Evolutionary conservation across 2,797 vertebrate species (phyloP).

Genomic region (Anabacerthia variegaticeps): DNA sequence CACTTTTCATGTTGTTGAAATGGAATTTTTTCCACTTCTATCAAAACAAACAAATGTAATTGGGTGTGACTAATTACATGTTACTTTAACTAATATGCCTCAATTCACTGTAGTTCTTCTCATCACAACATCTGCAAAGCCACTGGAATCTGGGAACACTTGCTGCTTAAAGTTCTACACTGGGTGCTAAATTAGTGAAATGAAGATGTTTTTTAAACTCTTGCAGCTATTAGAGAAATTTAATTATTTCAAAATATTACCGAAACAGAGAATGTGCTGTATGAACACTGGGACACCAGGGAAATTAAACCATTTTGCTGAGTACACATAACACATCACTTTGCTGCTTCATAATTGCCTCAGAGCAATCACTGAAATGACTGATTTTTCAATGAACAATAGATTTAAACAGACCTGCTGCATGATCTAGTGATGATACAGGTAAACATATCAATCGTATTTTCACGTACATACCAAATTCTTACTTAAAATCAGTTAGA

Average conservation of each 20-base stretch:
- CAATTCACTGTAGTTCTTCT: not conserved
- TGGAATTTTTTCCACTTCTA: not conserved
- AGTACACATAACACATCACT: not conserved
- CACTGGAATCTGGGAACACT: not conserved
- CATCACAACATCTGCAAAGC: not conserved
- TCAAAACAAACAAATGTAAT: not conserved
- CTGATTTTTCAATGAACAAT: not conserved
- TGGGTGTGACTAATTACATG: not conserved
- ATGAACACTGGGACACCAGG: rapidly evolving
- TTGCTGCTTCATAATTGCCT: not conserved
- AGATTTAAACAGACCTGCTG: not conserved
- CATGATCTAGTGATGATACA: not conserved
- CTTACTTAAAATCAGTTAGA: not conserved
- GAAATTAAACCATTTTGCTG: not conserved
- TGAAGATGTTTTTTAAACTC: slow-evolving; percentile 5
- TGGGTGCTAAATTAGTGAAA: not conserved
- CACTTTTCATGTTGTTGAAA: not conserved
- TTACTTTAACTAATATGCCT: not conserved
- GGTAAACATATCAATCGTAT: not conserved
- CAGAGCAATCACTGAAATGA: not conserved
- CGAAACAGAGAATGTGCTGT: not conserved
- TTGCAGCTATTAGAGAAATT: not conserved
- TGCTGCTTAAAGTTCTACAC: not conserved
- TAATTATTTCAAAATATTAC: slow-evolving; percentile 18
- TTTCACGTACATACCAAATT: not conserved